phyloP scores from a whole-genome alignment of 2,113 vertebrate species.

The Petrocephalus zakoni region DNA sequence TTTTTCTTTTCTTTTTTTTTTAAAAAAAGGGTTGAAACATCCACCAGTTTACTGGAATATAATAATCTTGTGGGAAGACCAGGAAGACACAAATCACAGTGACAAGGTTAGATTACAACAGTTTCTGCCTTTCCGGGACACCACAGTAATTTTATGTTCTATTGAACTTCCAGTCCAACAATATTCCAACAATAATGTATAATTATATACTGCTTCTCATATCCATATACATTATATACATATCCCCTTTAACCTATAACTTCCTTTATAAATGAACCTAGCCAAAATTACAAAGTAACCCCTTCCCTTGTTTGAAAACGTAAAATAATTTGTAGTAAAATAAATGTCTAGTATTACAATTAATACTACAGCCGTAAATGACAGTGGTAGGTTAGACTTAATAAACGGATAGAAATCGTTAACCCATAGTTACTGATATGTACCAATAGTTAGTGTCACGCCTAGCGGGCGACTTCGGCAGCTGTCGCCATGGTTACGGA shows the following conservation, averaged over 20 bases:
- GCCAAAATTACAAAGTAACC: background rate
- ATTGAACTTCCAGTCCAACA: background rate
- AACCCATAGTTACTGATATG: background rate
- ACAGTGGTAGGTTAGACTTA: background rate
- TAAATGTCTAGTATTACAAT: background rate
- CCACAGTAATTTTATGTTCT: background rate
- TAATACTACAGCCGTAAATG: background rate
- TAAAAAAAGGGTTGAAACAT: background rate
- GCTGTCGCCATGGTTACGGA: slow-evolving; percentile 6
- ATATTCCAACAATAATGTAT: background rate
- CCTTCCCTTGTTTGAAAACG: background rate
- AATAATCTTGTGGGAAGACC: background rate
- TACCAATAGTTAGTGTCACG: background rate
- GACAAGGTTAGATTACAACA: background rate
- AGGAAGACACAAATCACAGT: background rate
- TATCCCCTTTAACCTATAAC: background rate
- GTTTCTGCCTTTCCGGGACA: background rate
- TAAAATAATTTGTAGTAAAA: background rate
- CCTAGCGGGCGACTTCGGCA: background rate
- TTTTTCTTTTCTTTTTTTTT: background rate
- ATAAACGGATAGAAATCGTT: background rate
- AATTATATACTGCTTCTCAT: background rate
- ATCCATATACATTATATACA: background rate
- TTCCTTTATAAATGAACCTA: background rate
- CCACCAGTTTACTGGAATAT: background rate